These are phyloP conservation scores for Eupithecia dodoneata DNA, from an alignment of 2,888 invertebrate species.

Conservation along the genomic window DNA sequence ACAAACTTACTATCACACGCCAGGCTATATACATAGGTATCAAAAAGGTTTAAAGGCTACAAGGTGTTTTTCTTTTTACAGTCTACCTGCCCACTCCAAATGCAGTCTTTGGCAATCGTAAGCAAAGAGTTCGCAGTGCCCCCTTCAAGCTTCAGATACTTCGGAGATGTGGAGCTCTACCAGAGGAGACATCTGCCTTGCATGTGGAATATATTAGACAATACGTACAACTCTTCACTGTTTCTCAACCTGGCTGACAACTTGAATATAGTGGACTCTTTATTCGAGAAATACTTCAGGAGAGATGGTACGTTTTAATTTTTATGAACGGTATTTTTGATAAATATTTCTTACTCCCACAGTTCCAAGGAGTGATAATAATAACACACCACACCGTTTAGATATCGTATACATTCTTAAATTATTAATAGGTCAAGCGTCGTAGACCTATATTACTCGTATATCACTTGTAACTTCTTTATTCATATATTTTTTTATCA, in stretches of 20 bases:
- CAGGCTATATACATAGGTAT: not conserved
- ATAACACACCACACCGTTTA: not conserved
- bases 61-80: constrained; percentile 51
- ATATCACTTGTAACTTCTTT: not conserved
- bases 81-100: constrained; percentile 82
- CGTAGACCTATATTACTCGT: not conserved
- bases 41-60: not conserved
- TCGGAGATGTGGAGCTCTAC: constrained; percentile 76
- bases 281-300: constrained; percentile 82
- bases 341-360: no score
- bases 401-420: not conserved
- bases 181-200: constrained; percentile 81
- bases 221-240: constrained; percentile 82
- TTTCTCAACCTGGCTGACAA: constrained; percentile 69
- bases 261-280: constrained; percentile 78
- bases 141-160: constrained; percentile 67
- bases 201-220: constrained; percentile 75
- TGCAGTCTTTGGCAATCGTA: constrained; percentile 81
- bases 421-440: not conserved
- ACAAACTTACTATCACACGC: no score
- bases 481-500: not conserved
- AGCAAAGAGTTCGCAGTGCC: constrained; percentile 70
- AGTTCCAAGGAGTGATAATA: not conserved
- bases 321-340: not conserved
- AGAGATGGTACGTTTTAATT: constrained; percentile 81